Evolutionary conservation across 2,113 vertebrate species (phyloP).

Genomic region (Neotoma lepida): DNA sequence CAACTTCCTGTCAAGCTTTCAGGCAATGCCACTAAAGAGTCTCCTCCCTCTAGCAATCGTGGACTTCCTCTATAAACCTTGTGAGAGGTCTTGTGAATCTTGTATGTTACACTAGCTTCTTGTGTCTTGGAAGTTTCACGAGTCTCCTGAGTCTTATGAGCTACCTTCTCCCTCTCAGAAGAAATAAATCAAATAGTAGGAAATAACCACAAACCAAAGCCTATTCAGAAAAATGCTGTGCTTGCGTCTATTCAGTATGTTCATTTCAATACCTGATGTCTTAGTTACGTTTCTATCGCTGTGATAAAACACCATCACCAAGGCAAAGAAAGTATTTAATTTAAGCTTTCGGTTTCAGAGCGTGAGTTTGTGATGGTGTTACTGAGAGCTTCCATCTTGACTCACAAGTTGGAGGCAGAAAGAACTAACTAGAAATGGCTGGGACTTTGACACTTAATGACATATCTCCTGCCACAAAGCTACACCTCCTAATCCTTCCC

Average conservation of each 20-base stretch:
- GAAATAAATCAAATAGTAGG: too few relatives aligned
- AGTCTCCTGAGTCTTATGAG: neutral
- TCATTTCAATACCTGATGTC: neutral
- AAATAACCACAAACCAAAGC: neutral
- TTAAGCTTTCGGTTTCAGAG: neutral
- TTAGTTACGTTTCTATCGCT: neutral
- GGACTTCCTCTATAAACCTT: neutral
- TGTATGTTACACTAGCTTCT: neutral
- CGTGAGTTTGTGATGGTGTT: too few relatives aligned
- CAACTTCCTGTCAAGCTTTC: neutral
- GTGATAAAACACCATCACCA: neutral
- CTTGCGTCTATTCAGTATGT: constrained; percentile 23
- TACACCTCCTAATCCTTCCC: neutral
- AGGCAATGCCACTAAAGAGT: too few relatives aligned
- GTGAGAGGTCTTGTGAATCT: neutral
- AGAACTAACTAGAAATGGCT: neutral
- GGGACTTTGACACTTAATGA: neutral
- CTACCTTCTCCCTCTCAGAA: neutral
- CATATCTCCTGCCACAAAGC: neutral
- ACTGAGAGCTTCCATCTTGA: neutral
- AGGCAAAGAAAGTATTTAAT: neutral
- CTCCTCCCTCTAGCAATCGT: neutral
- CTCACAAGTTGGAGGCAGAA: neutral
- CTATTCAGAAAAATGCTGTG: neutral
- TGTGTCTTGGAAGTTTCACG: neutral